Base-by-base conservation (phyloP, 2,888 invertebrate genomes). In the Mythimna pallens region DNA sequence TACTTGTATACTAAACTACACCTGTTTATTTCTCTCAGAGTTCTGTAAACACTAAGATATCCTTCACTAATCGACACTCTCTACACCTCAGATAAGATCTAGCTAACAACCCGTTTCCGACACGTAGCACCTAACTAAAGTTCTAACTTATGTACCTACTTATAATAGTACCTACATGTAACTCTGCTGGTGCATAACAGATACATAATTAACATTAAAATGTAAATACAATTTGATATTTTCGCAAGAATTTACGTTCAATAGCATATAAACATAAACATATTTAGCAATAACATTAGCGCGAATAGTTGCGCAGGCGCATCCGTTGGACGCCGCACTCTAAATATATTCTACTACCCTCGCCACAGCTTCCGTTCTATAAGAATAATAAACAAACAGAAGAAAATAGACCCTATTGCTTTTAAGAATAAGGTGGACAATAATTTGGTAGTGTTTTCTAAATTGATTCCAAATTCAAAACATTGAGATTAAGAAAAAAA, bases 291-390 rank as follows among this genome's bases (percentile, higher is more conserved):
- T 85, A 85, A 84, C 83, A 81, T 80, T 76, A 73, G 81, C 83
- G 86, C 87, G 78, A 86, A 87, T 86, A 85, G 78, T 82, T 78
- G 86, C 82, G 74, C 87, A 59, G 80, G 75, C 85, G 76, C 87
- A 87, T 86, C 86, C 86, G 86, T 61, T 62, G 87, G 54, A 66
- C 80, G 67, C 71, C 74, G 68, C 81, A 77, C 81, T 85, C 87
- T 86, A 86, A 87, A 87, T 87, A 86, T 87, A 87, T 78, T 71
- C 68, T 47, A 47, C 82, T 79, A 83, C 83, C 82, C 85, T 83
- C 76, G 73, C 83, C 84, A 22, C 86, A 70, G 80, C 74, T 83
- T 87, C 87, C 86, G 87, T 77, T 86, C 75, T 54, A 17, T 47
- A 65, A 61, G 30, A 61, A 65, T 59, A 67, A 80, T 63, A 80